Conservation (phyloP, 2,797 vertebrate genomes). For the Acrocephalus scirpaceus region DNA sequence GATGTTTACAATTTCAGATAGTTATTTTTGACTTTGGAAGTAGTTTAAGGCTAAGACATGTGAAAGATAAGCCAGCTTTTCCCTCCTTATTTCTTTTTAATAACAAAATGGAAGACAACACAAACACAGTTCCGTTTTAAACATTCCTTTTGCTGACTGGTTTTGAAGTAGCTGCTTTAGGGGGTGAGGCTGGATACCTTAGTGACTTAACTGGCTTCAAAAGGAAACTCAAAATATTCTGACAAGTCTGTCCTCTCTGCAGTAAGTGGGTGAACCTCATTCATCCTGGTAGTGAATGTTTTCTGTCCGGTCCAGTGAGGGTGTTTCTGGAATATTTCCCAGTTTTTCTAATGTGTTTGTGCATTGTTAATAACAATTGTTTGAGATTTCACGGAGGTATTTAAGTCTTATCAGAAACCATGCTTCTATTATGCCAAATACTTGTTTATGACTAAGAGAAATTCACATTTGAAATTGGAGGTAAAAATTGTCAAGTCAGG, state of each 20-base stretch:
- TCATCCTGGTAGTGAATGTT: neutral
- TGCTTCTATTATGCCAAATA: neutral
- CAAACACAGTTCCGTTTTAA: neutral
- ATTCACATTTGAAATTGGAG: neutral
- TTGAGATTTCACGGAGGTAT: neutral
- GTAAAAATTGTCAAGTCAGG: neutral
- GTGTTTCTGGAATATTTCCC: neutral
- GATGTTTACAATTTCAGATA: neutral
- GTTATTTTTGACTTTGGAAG: neutral
- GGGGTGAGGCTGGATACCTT: neutral
- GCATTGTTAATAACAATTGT: neutral
- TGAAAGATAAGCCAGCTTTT: neutral
- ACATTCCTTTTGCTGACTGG: neutral
- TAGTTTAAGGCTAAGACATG: neutral
- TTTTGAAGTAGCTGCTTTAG: neutral
- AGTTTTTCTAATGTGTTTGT: neutral
- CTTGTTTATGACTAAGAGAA: neutral
- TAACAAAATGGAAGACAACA: neutral
- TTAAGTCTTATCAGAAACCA: neutral
- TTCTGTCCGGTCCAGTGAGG: neutral
- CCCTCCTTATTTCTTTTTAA: neutral
- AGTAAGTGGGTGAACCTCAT: neutral
- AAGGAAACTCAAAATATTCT: neutral
- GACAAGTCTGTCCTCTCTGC: neutral
- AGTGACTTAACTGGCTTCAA: neutral